Base-by-base conservation (phyloP, 2,113 vertebrate genomes). In the Saccopteryx bilineata region DNA sequence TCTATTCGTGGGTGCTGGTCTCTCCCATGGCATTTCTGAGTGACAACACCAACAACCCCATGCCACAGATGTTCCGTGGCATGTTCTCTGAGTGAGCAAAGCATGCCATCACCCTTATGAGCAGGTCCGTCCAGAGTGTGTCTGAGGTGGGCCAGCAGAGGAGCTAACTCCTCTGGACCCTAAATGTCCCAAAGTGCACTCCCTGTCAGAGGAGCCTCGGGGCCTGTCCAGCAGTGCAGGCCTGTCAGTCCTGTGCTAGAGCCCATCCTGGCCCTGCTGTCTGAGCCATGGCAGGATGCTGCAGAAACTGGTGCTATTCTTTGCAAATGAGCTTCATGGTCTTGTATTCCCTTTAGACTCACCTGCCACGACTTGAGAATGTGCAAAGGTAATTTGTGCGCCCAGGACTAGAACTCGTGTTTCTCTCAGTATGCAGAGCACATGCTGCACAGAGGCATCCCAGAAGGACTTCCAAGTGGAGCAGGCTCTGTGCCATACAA, bases 261-360 rank as follows among this genome's bases (percentile, higher is more conserved):
- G 15, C 33, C 69, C 10, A 1, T 8, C 48, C 50, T 7, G 46
- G 33, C n/a, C 0, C 23, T 17, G 18, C 71, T 0, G 0, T 9
- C 31, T 9, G 2, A 4, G 26, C 65, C 56, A n/a, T 0, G 0
- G 3, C 58, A 12, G 48, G 12, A 6, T 1, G 46, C 66, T n/a
- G 7, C 0, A 0, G 18, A 1, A 24, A 21, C 15, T 1, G 56
- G 21, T 1, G 33, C 23, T 7, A 7, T 26, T 79, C 31, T 71
- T n/a, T 28, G 74, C 2, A 2, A 0, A 5, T 0, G 3, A 28
- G 2, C n/a, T 2, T 65, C 28, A 13, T 23, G 72, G 19, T 9
- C 58, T 10, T 8, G 19, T 12, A 7, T 50, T 33, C 48, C 7
- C 6, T 10, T 63, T 33, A 60, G 76, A 39, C 31, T 56, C 48